These are phyloP conservation scores for Anguilla anguilla DNA, from an alignment of 2,797 vertebrate genomes.

Conservation along the genomic window DNA sequence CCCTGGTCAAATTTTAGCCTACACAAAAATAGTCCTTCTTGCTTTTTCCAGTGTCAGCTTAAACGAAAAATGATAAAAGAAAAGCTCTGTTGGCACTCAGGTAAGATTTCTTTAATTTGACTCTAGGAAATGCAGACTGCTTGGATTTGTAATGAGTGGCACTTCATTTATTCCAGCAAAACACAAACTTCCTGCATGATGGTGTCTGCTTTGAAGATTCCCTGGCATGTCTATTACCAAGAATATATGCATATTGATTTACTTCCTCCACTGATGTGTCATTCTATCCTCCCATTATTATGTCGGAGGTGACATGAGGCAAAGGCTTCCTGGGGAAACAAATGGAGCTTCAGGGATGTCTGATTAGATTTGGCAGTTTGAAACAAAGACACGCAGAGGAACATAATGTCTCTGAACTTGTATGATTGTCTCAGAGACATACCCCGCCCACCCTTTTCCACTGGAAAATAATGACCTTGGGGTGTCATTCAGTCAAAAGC, in stretches of 20 bases:
- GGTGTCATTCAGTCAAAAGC: constrained; percentile 30
- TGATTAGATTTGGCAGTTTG: neutral
- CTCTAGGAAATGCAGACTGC: neutral
- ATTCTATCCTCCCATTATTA: neutral
- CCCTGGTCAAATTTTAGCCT: neutral
- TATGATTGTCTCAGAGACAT: constrained; percentile 25
- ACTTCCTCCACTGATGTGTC: neutral
- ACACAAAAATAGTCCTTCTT: neutral
- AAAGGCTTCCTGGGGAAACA: constrained; percentile 20
- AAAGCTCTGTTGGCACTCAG: neutral
- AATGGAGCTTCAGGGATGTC: neutral
- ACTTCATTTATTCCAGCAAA: neutral
- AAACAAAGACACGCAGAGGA: constrained; percentile 18
- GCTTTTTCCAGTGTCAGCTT: neutral
- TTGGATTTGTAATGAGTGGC: neutral
- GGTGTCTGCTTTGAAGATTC: neutral
- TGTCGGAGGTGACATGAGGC: constrained; percentile 21
- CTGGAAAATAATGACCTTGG: constrained; percentile 27
- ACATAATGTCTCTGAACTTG: constrained; percentile 10
- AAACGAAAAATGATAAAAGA: neutral
- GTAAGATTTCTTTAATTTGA: neutral
- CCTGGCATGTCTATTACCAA: neutral
- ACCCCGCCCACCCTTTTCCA: constrained; percentile 1
- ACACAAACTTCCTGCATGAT: neutral
- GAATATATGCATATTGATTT: neutral